These are phyloP conservation scores for Amaurobius ferox DNA, from an alignment of 2,888 invertebrate species.

Conservation along the genomic window DNA sequence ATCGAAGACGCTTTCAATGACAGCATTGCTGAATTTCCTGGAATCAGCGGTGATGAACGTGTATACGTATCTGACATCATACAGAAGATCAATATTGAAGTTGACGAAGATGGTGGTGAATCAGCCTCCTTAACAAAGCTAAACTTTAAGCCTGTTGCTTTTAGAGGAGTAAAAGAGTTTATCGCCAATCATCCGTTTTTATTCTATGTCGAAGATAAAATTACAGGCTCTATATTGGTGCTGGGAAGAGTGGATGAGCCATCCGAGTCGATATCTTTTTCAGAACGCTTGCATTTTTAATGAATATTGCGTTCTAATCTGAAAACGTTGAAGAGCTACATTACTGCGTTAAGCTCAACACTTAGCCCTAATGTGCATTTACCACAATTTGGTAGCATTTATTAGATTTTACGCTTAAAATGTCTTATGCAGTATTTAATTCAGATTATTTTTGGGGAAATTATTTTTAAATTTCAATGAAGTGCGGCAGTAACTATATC, in stretches of 20 bases:
- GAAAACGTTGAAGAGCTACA: no score
- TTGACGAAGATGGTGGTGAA: conserved; percentile 26
- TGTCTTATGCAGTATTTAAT: no score
- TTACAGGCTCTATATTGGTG: conserved; percentile 8
- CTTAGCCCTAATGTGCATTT: no score
- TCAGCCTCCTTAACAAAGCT: neutral
- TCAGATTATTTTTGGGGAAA: no score
- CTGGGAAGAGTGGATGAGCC: conserved; percentile 21
- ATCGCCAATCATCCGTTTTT: conserved; percentile 27
- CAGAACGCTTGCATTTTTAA: conserved; percentile 6
- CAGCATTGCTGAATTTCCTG: neutral
- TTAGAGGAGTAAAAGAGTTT: conserved; percentile 24
- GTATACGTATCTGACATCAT: conserved; percentile 5
- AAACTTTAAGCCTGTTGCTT: neutral
- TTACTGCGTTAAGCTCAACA: no score
- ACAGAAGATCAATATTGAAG: conserved; percentile 23
- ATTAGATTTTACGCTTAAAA: no score
- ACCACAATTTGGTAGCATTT: no score
- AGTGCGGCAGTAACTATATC: no score
- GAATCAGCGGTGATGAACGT: neutral
- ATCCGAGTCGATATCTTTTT: neutral
- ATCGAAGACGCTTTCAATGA: conserved; percentile 4
- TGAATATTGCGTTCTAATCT: no score
- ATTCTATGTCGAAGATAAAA: conserved; percentile 18
- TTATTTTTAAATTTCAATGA: no score